phyloP scores from a whole-genome alignment of 2,113 vertebrate species.

The Calyptomena viridis region DNA sequence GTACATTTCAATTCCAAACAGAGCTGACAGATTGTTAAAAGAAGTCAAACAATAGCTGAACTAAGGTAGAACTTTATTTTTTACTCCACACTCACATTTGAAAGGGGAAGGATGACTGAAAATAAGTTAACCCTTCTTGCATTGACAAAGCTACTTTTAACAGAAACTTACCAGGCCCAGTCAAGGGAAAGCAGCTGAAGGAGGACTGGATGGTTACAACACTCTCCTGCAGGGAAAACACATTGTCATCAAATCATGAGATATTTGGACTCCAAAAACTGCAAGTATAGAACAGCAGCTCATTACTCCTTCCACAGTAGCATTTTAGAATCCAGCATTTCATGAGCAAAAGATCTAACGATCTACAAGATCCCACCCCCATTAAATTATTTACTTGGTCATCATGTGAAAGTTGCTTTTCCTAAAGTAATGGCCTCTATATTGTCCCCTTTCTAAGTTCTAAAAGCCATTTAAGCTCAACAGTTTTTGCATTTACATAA shows the following conservation, averaged over 20 bases:
- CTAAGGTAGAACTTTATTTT: neutral
- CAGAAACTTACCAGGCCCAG: conserved; percentile 44
- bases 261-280: neutral
- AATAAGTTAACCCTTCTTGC: neutral
- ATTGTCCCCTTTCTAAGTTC: neutral
- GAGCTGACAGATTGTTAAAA: neutral
- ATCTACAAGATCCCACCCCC: neutral
- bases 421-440: neutral
- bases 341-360: neutral
- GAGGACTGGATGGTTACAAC: neutral
- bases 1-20: neutral
- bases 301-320: neutral
- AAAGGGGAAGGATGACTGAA: neutral
- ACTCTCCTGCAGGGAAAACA: conserved; percentile 15
- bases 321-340: neutral
- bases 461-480: neutral
- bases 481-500: neutral
- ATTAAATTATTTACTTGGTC: neutral
- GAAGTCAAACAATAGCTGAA: neutral
- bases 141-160: neutral
- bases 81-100: neutral
- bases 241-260: neutral
- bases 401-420: neutral
- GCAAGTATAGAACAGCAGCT: neutral
- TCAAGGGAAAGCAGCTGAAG: conserved; percentile 11